Evolutionary conservation across 37 sponge, comb jelly and placozoan species (phyloP).

Genomic region (Ianthella basta): DNA sequence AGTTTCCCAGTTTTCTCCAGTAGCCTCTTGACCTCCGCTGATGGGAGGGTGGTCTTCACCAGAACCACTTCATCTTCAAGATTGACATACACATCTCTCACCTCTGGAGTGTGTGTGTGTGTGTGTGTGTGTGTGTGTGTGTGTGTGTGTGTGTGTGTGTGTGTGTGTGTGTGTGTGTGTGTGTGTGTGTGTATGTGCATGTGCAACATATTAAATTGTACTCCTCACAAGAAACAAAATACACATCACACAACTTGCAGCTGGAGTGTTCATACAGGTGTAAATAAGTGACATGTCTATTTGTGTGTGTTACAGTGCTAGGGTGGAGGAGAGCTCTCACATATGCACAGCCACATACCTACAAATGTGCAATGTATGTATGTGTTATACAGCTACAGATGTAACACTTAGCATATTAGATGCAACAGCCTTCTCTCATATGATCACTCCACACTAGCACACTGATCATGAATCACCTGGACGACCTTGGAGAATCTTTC

Average conservation of each 20-base stretch:
- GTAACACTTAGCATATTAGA: neutral
- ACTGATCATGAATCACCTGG: conserved; percentile 32
- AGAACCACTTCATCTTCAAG: conserved; percentile 69
- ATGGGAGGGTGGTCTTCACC: conserved; percentile 61
- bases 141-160: too few relatives aligned
- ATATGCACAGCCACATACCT: too few relatives aligned
- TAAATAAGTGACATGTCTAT: too few relatives aligned
- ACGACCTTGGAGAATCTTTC: conserved; percentile 29
- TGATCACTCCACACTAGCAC: too few relatives aligned
- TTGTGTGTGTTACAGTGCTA: too few relatives aligned
- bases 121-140: neutral
- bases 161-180: too few relatives aligned
- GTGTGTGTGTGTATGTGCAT: neutral
- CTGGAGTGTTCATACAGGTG: too few relatives aligned
- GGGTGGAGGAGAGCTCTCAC: too few relatives aligned
- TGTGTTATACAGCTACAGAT: neutral
- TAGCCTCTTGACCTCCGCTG: conserved; percentile 50
- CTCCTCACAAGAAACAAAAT: too few relatives aligned
- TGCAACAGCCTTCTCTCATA: neutral
- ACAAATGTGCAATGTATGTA: too few relatives aligned
- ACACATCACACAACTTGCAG: too few relatives aligned
- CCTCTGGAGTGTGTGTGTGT: conserved; percentile 38
- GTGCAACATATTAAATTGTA: too few relatives aligned
- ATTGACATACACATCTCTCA: conserved; percentile 50
- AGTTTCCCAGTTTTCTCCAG: conserved; percentile 70